Evolutionary conservation across 2,113 vertebrate species (phyloP), one percentile per base, ranked within the genome.

Genomic region (Oostethus manadensis): DNA sequence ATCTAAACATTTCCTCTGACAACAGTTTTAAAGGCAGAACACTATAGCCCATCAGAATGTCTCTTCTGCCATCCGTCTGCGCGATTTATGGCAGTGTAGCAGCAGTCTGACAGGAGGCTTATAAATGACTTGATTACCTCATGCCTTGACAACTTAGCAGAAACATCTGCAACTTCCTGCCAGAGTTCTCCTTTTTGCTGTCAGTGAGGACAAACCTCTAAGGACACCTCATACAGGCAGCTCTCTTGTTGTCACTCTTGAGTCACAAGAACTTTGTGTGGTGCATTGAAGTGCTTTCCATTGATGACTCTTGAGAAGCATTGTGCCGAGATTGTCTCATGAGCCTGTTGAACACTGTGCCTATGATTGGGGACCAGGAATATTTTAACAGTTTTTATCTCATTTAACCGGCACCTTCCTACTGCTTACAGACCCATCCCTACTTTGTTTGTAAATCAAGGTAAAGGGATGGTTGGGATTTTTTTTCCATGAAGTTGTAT

Each of bases 21-120:
- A 60, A 68, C 49, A 38, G n/a, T 45, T 73, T 51, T 47, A 76
- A 70, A 65, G 66, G 46, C 66, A 49, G 51, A 74, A 38, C 65
- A 67, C 70, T 81, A 78, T 76, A 14, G 46, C 23, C 38, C 50
- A 47, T 14, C 15, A 51, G 70, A 79, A 73, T 46, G 48, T 58
- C 63, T 66, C 48, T 46, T 16, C 73, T 50, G 35, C 56, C 66
- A 66, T 74, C 60, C 60, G 59, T 71, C 74, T 60, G 42, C 48
- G 64, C 56, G 66, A 64, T 75, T 68, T 73, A 76, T 60, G 10
- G 16, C 35, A 64, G 51, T 74, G 43, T 8, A 0, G 10, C 50
- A 21, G 5, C 66, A 54, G 29, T 67, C 61, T 73, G 71, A 71
- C 73, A 75, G 44, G 38, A 66, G 20, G 23, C 51, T 56, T 26